These are phyloP conservation scores for Uromys caudimaculatus DNA, from an alignment of 2,797 vertebrate genomes.

Conservation along the genomic window DNA sequence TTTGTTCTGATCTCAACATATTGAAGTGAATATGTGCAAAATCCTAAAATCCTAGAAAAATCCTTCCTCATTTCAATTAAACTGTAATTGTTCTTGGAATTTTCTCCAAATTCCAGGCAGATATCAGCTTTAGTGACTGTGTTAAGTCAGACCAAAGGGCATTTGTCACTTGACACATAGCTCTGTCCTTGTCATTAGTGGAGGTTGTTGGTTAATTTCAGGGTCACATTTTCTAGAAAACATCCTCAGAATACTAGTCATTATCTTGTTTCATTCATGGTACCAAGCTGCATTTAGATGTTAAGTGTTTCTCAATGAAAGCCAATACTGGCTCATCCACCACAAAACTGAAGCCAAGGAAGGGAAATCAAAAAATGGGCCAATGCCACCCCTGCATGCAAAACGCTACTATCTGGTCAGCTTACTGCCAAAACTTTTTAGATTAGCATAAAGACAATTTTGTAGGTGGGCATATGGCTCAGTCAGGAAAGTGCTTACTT, in stretches of 20 bases:
- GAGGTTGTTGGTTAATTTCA: not conserved
- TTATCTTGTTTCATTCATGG: too few species aligned
- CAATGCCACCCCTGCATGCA: not conserved
- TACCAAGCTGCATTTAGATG: not conserved
- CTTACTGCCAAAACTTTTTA: not conserved
- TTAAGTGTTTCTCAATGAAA: not conserved
- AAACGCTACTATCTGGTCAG: not conserved
- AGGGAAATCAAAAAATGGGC: fast-evolving
- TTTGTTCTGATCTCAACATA: not conserved
- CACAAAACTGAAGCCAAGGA: not conserved
- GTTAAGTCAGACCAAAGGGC: not conserved
- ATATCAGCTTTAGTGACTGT: not conserved
- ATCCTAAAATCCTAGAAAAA: not conserved
- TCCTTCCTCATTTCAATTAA: not conserved
- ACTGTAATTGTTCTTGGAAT: not conserved
- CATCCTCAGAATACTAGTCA: not conserved
- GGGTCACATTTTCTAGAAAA: not conserved
- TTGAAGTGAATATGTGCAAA: not conserved
- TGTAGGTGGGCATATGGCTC: not conserved
- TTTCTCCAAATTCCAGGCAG: not conserved
- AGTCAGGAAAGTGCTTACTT: not conserved
- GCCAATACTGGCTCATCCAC: not conserved
- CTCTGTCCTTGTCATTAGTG: not conserved
- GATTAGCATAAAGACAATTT: not conserved
- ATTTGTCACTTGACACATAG: not conserved